Percentiles rank a stretch among this genome's conserved stretches.
Conservation (phyloP, 2,797 vertebrate genomes). For the Erethizon dorsatum region DNA sequence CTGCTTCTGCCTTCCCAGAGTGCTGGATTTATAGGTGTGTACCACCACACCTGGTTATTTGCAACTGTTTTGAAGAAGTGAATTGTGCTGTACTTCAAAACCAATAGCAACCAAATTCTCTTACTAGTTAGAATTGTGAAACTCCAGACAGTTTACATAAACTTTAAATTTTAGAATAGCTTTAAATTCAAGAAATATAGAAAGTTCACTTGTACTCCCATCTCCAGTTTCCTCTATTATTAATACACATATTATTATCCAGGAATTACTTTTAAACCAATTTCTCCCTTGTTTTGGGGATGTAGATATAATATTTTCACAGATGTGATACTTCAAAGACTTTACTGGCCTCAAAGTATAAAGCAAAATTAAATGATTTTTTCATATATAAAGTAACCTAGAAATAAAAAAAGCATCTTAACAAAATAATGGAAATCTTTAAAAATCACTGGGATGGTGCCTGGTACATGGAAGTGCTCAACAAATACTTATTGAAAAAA, state of each 20-base stretch:
- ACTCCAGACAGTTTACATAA: neutral
- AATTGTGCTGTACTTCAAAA: neutral
- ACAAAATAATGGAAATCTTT: slow-evolving; percentile 53
- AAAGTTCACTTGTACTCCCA: neutral
- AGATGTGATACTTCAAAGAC: neutral
- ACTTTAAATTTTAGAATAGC: slow-evolving; percentile 33
- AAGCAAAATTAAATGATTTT: neutral
- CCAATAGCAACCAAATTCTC: neutral
- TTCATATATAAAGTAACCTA: neutral
- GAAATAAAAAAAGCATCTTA: slow-evolving; percentile 53
- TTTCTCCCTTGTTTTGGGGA: neutral
- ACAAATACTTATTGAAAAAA: neutral
- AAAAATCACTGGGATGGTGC: neutral
- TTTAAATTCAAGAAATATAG: neutral
- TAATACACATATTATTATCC: neutral
- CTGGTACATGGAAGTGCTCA: neutral
- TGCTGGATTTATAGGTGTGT: neutral
- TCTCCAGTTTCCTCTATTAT: neutral
- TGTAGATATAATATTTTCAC: neutral
- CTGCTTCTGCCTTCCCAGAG: neutral
- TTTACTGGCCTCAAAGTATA: slow-evolving; percentile 18
- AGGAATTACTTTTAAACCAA: neutral
- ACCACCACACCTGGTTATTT: neutral
- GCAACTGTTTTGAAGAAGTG: slow-evolving; percentile 34
- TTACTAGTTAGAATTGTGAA: neutral